Conservation (phyloP, 2,888 invertebrate genomes). For the Tipula lateralis region DNA sequence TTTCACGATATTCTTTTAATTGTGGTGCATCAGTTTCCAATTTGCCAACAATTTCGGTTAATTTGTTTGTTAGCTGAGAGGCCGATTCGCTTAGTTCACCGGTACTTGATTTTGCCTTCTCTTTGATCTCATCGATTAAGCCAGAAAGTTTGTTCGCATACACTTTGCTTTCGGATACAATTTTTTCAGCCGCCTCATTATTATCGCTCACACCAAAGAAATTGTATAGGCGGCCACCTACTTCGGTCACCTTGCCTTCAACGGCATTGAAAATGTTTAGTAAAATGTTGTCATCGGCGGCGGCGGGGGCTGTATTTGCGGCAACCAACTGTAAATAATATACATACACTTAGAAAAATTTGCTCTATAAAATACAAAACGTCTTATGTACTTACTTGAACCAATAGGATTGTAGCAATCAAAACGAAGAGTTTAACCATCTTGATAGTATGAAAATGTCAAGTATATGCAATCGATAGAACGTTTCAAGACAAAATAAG, state of each 20-base stretch:
- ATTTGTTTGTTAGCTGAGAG: neutral
- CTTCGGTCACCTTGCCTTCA: neutral
- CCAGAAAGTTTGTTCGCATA: neutral
- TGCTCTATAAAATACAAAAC: neutral
- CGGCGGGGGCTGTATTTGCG: neutral
- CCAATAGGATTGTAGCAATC: neutral
- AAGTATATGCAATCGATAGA: neutral
- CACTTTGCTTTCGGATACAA: neutral
- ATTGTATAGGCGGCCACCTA: neutral
- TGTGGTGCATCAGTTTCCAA: neutral
- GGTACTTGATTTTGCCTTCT: conserved; percentile 4
- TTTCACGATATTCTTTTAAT: neutral
- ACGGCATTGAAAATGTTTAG: neutral
- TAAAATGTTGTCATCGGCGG: neutral
- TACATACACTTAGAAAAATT: neutral
- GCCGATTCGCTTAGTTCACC: neutral
- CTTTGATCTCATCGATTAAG: neutral
- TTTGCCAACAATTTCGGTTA: neutral
- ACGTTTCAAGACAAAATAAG: neutral
- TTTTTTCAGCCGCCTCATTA: neutral
- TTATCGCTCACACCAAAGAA: neutral
- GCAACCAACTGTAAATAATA: neutral
- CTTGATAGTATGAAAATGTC: neutral
- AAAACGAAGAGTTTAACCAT: neutral
- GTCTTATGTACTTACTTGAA: neutral